A percentile compares a stretch with the other conserved stretches of the same genome.
Conservation (phyloP, 2,888 invertebrate species). For the Saturnia pavonia region DNA sequence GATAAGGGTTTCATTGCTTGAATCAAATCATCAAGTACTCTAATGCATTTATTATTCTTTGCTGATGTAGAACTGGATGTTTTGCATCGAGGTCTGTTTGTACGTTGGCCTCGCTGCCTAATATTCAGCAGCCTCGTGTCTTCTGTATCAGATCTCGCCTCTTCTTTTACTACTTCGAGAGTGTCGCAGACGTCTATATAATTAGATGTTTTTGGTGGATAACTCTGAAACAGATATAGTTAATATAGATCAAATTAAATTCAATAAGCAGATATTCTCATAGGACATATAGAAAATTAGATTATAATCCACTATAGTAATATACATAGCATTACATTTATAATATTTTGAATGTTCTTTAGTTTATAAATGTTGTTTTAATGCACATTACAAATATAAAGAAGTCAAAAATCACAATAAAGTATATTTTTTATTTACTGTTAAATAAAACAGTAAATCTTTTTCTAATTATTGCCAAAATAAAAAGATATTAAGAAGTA, state of each 20-base stretch:
- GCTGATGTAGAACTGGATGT: constrained; percentile 29
- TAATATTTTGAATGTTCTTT: too few relatives aligned
- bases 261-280: too few relatives aligned
- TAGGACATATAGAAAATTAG: too few relatives aligned
- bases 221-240: constrained; percentile 31
- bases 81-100: constrained; percentile 53
- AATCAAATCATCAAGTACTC: constrained; percentile 59
- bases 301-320: too few relatives aligned
- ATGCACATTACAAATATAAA: too few relatives aligned
- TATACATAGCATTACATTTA: too few relatives aligned
- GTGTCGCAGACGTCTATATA: constrained; percentile 25
- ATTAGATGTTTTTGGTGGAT: constrained; percentile 25
- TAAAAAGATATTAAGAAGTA: not conserved
- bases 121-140: constrained; percentile 43
- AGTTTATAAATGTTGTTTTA: too few relatives aligned
- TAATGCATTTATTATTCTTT: constrained; percentile 49
- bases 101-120: constrained; percentile 55
- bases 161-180: constrained; percentile 51
- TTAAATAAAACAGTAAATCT: not conserved
- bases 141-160: constrained; percentile 49
- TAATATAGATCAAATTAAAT: not conserved
- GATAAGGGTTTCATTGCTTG: constrained; percentile 60
- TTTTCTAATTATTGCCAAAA: not conserved
- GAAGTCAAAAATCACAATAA: too few relatives aligned
- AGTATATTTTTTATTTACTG: too few relatives aligned